Conservation (phyloP, 1,140 invertebrate genomes). For the Idris sp. region DNA sequence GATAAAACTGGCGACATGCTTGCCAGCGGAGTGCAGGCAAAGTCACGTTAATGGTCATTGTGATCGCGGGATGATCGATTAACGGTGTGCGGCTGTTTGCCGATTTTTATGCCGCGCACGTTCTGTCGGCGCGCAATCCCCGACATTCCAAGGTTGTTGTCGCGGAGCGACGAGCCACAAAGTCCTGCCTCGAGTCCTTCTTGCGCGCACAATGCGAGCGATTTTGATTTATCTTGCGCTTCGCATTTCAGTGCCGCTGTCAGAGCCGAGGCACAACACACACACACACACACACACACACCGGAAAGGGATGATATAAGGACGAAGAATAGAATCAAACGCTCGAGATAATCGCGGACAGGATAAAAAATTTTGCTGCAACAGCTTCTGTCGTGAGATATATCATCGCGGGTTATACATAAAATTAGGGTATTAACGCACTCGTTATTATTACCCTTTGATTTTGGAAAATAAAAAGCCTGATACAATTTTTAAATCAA, state of each 20-base stretch:
- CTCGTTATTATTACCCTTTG: slow-evolving; percentile 13
- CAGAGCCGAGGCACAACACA: slow-evolving; percentile 18
- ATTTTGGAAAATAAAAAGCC: too few relatives aligned
- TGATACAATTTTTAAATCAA: too few relatives aligned
- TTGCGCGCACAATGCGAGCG: slow-evolving; percentile 60
- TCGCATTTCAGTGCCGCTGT: slow-evolving; percentile 53
- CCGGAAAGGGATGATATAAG: slow-evolving; percentile 46
- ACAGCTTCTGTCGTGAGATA: slow-evolving; percentile 30
- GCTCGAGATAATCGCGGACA: slow-evolving; percentile 66
- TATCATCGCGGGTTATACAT: slow-evolving; percentile 32
- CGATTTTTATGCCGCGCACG: slow-evolving; percentile 56
- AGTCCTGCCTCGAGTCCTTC: slow-evolving; percentile 42
- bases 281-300: too few relatives aligned
- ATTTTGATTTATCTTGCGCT: slow-evolving; percentile 71
- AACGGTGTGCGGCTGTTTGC: slow-evolving; percentile 45
- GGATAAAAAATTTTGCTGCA: slow-evolving; percentile 44
- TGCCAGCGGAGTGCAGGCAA: slow-evolving; percentile 41
- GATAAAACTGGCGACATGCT: slow-evolving; percentile 48
- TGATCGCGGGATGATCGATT: slow-evolving; percentile 59
- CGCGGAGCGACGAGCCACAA: slow-evolving; percentile 48
- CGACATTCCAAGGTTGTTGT: slow-evolving; percentile 60
- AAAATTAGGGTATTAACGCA: slow-evolving; percentile 48
- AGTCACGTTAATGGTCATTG: slow-evolving; percentile 58
- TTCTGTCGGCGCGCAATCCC: slow-evolving; percentile 56
- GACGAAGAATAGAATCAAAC: slow-evolving; percentile 56